Conservation (phyloP, 2,113 vertebrate genomes). For the Hucho hucho region DNA sequence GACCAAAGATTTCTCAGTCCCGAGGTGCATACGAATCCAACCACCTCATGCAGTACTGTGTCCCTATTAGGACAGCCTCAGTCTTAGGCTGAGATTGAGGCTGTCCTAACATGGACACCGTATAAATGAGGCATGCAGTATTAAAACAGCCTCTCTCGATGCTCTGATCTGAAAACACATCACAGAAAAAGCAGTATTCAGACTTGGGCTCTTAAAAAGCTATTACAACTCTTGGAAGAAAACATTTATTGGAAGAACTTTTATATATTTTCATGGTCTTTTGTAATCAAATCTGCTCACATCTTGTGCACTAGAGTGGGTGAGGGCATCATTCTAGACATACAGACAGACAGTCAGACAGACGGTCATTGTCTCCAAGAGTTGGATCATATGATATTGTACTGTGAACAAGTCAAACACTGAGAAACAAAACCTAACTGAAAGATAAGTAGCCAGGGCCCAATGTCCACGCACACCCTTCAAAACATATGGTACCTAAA, state of each 20-base stretch:
- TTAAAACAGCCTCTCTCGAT: slow-evolving; percentile 43
- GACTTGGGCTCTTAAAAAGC: slow-evolving; percentile 33
- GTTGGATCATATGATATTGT: slow-evolving; percentile 16
- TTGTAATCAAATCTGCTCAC: slow-evolving; percentile 28
- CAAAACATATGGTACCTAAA: slow-evolving; percentile 39
- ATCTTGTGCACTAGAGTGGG: neutral
- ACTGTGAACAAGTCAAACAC: slow-evolving; percentile 73
- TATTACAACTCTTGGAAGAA: slow-evolving; percentile 11
- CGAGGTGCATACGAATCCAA: slow-evolving; percentile 37
- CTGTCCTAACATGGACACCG: too few relatives aligned
- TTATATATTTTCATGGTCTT: slow-evolving; percentile 34
- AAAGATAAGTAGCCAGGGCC: slow-evolving; percentile 27
- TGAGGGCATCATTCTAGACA: neutral
- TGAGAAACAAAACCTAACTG: slow-evolving; percentile 44
- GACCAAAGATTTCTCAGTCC: slow-evolving; percentile 74
- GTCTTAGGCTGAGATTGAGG: too few relatives aligned
- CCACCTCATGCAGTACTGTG: slow-evolving; percentile 11
- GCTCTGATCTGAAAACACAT: slow-evolving; percentile 29
- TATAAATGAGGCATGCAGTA: slow-evolving; percentile 55
- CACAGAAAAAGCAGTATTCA: slow-evolving; percentile 44
- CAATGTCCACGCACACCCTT: slow-evolving; percentile 28
- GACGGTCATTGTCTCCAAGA: neutral
- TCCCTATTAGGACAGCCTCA: slow-evolving; percentile 3
- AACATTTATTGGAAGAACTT: slow-evolving; percentile 26
- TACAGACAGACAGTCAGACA: neutral